These are phyloP conservation scores for Schizotus pectinicornis DNA, from an alignment of 2,888 invertebrate species.

Conservation along the genomic window DNA sequence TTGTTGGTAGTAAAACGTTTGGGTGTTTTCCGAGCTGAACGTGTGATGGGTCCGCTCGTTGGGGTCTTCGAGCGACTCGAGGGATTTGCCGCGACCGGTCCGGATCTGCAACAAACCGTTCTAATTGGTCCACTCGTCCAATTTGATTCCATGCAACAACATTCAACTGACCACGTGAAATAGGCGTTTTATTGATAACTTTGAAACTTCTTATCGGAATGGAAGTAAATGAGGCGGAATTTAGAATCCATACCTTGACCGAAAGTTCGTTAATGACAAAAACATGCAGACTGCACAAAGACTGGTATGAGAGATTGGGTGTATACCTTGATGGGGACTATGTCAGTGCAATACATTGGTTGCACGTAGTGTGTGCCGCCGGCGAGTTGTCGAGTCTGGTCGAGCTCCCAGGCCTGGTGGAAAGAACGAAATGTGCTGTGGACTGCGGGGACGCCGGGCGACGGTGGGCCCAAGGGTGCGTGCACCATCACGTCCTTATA, in stretches of 20 bases:
- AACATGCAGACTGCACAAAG: conserved; percentile 31
- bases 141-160: not conserved
- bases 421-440: conserved; percentile 64
- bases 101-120: conserved; percentile 67
- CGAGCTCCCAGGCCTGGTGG: conserved; percentile 75
- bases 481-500: conserved; percentile 62
- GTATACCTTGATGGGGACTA: conserved; percentile 64
- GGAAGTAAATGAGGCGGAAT: conserved; percentile 4
- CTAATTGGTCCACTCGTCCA: too few species aligned
- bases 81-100: conserved; percentile 83
- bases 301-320: conserved; percentile 31
- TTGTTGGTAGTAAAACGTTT: conserved; percentile 63
- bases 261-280: not conserved
- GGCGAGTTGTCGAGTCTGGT: conserved; percentile 64
- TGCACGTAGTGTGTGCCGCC: conserved; percentile 55
- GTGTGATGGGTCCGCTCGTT: conserved; percentile 69
- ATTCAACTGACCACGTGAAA: conserved; percentile 1
- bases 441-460: conserved; percentile 57
- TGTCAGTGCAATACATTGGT: conserved; percentile 60
- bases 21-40: conserved; percentile 65
- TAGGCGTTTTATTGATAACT: too few species aligned
- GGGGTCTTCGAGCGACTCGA: conserved; percentile 84
- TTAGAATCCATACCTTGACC: too few species aligned
- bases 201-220: conserved; percentile 5
- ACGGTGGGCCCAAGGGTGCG: conserved; percentile 56